phyloP scores from a whole-genome alignment of 2,888 invertebrate species.

The Sabatieria punctata region DNA sequence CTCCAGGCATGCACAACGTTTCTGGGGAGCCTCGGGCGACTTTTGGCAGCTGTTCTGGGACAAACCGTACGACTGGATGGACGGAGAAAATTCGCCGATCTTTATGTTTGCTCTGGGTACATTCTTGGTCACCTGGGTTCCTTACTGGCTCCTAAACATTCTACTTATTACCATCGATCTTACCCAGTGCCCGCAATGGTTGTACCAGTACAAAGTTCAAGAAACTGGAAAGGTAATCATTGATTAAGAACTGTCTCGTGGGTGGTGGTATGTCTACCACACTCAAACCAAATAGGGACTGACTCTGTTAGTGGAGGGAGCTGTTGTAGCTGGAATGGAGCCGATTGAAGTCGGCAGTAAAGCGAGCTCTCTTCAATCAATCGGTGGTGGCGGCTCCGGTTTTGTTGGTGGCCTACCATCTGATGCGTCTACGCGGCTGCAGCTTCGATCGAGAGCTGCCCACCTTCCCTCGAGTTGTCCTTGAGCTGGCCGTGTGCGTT shows the following conservation, averaged over 20 bases:
- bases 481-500: conserved; percentile 54
- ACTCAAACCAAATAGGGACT: too few relatives aligned
- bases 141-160: too few relatives aligned
- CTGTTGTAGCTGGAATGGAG: conserved; percentile 27
- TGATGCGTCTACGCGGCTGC: conserved; percentile 51
- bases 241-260: conserved; percentile 54
- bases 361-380: conserved; percentile 55
- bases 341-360: conserved; percentile 43
- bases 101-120: too few relatives aligned
- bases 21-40: too few relatives aligned
- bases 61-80: too few relatives aligned
- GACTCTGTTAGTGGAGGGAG: too few relatives aligned
- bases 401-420: conserved; percentile 43
- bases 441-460: conserved; percentile 51
- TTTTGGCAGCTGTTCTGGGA: too few relatives aligned
- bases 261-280: conserved; percentile 55
- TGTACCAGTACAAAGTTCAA: conserved; percentile 72
- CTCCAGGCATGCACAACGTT: too few relatives aligned
- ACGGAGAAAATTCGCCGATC: too few relatives aligned
- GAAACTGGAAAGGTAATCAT: conserved; percentile 52
- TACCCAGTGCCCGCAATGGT: too few relatives aligned
- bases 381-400: conserved; percentile 50
- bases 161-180: too few relatives aligned
- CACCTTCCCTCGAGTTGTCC: conserved; percentile 56
- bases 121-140: too few relatives aligned